A percentile compares a stretch with the other conserved stretches of the same genome.
Evolutionary conservation across 2,797 vertebrate species (phyloP).

Genomic region (Salarias fasciatus): DNA sequence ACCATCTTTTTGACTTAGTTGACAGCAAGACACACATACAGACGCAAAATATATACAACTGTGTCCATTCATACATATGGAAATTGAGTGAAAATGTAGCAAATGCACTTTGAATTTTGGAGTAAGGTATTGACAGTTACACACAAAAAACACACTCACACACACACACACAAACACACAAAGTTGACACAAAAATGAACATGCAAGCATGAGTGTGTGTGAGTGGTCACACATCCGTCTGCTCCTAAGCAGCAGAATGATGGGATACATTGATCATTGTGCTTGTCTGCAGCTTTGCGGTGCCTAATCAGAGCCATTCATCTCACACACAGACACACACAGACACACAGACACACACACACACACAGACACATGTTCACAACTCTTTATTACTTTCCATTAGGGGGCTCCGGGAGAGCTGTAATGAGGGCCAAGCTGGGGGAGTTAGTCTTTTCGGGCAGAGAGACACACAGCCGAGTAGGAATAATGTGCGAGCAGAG

Average conservation of each 20-base stretch:
- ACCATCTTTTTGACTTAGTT: slow-evolving; percentile 12
- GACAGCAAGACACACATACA: slow-evolving; percentile 2
- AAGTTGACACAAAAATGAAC: too few relatives aligned
- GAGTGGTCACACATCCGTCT: slow-evolving; percentile 26
- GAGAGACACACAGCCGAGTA: slow-evolving; percentile 22
- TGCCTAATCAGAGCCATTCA: slow-evolving; percentile 67
- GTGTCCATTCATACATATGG: slow-evolving; percentile 9
- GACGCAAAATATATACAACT: neutral
- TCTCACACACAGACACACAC: slow-evolving; percentile 38
- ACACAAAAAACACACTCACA: too few relatives aligned
- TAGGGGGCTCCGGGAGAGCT: slow-evolving; percentile 42
- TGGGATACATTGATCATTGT: slow-evolving; percentile 58
- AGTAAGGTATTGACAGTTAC: slow-evolving; percentile 6
- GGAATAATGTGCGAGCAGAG: slow-evolving; percentile 30
- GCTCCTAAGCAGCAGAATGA: slow-evolving; percentile 31
- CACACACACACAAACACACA: too few relatives aligned
- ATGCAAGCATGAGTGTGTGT: too few relatives aligned
- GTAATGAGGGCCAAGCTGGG: slow-evolving; percentile 45
- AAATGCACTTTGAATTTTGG: slow-evolving; percentile 19
- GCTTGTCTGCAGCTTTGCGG: slow-evolving; percentile 55
- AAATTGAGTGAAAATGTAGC: slow-evolving; percentile 3
- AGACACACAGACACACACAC: slow-evolving; percentile 8
- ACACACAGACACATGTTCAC: slow-evolving; percentile 33
- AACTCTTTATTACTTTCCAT: slow-evolving; percentile 66
- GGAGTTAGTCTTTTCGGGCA: slow-evolving; percentile 50